Conservation (phyloP, 2,113 vertebrate species). For the Colaptes auratus region DNA sequence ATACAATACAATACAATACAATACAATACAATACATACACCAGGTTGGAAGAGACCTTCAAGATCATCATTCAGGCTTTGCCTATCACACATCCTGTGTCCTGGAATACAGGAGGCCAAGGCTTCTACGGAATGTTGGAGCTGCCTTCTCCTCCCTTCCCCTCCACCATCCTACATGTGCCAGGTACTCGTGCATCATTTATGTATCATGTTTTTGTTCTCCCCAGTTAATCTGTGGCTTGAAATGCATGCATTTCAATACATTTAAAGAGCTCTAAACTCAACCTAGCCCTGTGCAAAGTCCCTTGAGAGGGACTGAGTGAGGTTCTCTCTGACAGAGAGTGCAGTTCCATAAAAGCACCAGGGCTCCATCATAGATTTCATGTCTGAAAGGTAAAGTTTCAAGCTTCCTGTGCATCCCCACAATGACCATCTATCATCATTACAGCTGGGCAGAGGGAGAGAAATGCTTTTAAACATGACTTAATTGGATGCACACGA, state of each 20-base stretch:
- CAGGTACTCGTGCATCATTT: conserved; percentile 42
- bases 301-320: neutral
- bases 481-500: conserved; percentile 18
- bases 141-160: neutral
- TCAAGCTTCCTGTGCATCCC: neutral
- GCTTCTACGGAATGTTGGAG: neutral
- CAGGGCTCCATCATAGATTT: neutral
- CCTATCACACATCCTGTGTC: neutral
- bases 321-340: neutral
- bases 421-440: neutral
- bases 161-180: neutral
- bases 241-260: conserved; percentile 57
- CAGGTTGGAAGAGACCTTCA: no score
- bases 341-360: neutral
- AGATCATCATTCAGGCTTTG: neutral
- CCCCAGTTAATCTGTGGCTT: neutral
- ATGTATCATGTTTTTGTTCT: neutral
- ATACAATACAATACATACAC: no score
- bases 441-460: conserved; percentile 16
- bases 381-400: conserved; percentile 14
- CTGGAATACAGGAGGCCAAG: neutral
- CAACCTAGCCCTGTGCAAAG: neutral
- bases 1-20: no score
- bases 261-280: conserved; percentile 18
- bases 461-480: conserved; percentile 50